These are phyloP conservation scores for Tachuris rubrigastra DNA, from an alignment of 2,113 vertebrate species.

Conservation along the genomic window DNA sequence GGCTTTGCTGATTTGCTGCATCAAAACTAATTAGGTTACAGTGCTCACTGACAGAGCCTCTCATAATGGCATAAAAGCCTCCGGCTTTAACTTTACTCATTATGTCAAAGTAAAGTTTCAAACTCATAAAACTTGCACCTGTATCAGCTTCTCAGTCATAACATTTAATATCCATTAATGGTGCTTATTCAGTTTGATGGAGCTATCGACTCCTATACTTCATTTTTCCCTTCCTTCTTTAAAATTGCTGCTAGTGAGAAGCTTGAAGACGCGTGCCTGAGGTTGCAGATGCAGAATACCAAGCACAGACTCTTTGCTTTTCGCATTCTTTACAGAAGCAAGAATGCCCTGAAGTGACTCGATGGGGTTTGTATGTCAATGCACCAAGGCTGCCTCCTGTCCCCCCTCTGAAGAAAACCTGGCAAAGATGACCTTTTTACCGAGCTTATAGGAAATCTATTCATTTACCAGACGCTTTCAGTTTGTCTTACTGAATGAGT, in stretches of 20 bases:
- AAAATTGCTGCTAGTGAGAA: neutral
- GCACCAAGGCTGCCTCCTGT: neutral
- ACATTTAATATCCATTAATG: neutral
- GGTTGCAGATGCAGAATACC: fast-evolving
- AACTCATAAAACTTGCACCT: constrained; percentile 11
- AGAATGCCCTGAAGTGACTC: neutral
- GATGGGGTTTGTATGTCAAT: neutral
- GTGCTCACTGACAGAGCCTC: constrained; percentile 68
- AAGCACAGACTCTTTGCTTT: neutral
- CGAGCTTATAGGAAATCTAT: constrained; percentile 34
- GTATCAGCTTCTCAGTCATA: constrained; percentile 16
- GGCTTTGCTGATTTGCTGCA: constrained; percentile 78
- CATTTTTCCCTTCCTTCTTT: neutral
- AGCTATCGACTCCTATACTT: neutral
- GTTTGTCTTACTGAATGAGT: constrained; percentile 65
- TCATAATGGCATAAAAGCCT: constrained; percentile 67
- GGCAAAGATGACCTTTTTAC: constrained; percentile 63
- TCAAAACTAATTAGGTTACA: constrained; percentile 80
- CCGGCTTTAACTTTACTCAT: constrained; percentile 46
- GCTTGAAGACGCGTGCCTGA: fast-evolving
- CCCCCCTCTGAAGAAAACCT: neutral
- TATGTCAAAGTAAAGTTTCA: constrained; percentile 60
- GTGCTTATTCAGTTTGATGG: neutral
- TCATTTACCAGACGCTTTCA: constrained; percentile 1
- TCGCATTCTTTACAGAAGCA: neutral